A percentile compares a stretch with the other conserved stretches of the same genome.
Evolutionary conservation across 2,113 vertebrate species (phyloP).

Genomic region (Ivindomyrus marchei): DNA sequence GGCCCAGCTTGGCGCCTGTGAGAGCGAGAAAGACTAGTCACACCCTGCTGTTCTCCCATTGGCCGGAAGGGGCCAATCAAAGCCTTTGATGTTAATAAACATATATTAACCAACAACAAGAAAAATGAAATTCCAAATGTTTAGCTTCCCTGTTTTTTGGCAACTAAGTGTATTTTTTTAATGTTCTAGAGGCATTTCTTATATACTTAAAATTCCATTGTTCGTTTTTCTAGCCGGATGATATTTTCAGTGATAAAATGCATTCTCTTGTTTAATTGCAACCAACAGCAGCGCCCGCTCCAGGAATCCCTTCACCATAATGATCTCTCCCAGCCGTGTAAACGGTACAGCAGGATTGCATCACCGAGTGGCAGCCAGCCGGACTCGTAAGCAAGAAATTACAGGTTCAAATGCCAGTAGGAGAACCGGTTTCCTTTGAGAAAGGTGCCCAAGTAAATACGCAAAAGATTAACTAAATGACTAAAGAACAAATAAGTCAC

Average conservation of each 20-base stretch:
- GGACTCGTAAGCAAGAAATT: background rate
- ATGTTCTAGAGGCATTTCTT: background rate
- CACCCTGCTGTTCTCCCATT: background rate
- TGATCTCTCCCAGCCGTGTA: background rate
- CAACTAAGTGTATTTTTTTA: background rate
- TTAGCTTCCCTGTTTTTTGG: background rate
- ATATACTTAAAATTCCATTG: background rate
- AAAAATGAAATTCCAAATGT: background rate
- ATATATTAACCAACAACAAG: background rate
- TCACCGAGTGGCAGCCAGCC: background rate
- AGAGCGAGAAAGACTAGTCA: conserved; percentile 31
- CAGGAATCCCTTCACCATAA: background rate
- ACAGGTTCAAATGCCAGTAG: background rate
- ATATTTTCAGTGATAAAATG: background rate
- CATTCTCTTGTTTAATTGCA: background rate
- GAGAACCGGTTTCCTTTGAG: background rate
- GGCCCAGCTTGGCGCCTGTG: conserved; percentile 83
- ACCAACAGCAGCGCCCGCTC: background rate
- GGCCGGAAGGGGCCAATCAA: background rate
- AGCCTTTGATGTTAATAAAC: background rate
- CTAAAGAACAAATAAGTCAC: background rate
- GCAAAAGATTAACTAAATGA: background rate
- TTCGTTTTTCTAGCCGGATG: background rate
- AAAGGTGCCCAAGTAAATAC: background rate
- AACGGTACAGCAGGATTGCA: background rate